phyloP scores from a whole-genome alignment of 1,140 invertebrate genomes.

The Linepithema humile region DNA sequence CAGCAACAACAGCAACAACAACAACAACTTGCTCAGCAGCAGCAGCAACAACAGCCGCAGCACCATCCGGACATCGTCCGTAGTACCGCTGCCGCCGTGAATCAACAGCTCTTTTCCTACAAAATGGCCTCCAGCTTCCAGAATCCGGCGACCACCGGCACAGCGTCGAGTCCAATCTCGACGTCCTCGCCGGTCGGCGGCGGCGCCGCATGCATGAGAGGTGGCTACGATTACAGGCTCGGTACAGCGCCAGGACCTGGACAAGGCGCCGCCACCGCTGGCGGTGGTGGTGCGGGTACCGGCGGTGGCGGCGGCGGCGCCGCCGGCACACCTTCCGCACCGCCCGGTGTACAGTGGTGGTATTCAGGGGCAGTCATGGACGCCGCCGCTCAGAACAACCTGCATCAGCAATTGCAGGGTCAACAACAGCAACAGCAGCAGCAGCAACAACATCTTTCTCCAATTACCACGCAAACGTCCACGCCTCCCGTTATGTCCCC shows the following conservation, averaged over 20 bases:
- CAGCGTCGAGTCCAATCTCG: slow-evolving; percentile 82
- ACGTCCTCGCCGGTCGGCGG: slow-evolving; percentile 82
- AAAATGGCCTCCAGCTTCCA: slow-evolving; percentile 93
- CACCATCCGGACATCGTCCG: slow-evolving; percentile 83
- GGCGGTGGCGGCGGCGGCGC: slow-evolving; percentile 60
- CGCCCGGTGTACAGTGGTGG: slow-evolving; percentile 88
- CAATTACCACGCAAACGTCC: slow-evolving; percentile 82
- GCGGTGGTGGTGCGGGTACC: slow-evolving; percentile 83
- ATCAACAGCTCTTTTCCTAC: slow-evolving; percentile 92
- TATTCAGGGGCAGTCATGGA: slow-evolving; percentile 84
- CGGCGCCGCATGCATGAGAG: slow-evolving; percentile 78
- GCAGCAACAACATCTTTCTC: slow-evolving; percentile 83
- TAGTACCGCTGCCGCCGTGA: slow-evolving; percentile 85
- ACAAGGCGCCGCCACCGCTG: slow-evolving; percentile 67
- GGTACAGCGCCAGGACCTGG: slow-evolving; percentile 79
- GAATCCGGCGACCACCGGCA: slow-evolving; percentile 86
- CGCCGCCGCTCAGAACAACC: slow-evolving; percentile 84
- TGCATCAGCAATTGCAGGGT: slow-evolving; percentile 83
- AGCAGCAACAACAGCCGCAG: slow-evolving; percentile 82
- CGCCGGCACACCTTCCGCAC: slow-evolving; percentile 82
- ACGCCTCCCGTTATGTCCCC: slow-evolving; percentile 82
- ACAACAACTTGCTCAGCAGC: slow-evolving; percentile 77
- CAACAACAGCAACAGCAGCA: slow-evolving; percentile 84
- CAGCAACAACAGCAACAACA: slow-evolving; percentile 84
- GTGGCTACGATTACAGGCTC: slow-evolving; percentile 87